Conservation (phyloP, 2,797 vertebrate genomes). For the Petrocephalus schoutedeni region DNA sequence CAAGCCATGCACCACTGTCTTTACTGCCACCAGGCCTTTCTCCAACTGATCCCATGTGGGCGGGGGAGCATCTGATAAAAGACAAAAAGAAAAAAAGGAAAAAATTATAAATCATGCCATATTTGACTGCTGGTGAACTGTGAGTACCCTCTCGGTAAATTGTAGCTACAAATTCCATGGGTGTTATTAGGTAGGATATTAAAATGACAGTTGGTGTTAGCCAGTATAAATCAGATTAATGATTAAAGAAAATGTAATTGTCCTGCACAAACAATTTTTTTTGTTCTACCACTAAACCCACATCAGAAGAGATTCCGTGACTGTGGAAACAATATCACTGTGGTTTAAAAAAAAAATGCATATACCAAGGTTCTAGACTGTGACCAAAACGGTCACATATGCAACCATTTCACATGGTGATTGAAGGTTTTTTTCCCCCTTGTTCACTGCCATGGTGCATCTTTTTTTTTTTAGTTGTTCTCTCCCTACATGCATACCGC, state of each 20-base stretch:
- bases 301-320: not conserved
- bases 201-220: not conserved
- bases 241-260: not conserved
- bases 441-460: not conserved
- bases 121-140: not conserved
- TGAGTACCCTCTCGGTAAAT: not conserved
- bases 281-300: not conserved
- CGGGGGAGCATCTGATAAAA: constrained; percentile 81
- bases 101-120: not conserved
- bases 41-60: constrained; percentile 97
- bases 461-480: not conserved
- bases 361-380: not conserved
- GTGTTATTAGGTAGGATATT: not conserved
- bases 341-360: not conserved
- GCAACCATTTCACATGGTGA: not conserved
- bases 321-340: not conserved
- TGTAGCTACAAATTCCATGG: not conserved
- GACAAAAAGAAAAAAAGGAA: not conserved
- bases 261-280: not conserved
- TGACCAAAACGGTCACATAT: not conserved
- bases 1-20: constrained; percentile 92
- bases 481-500: not conserved
- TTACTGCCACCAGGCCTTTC: constrained; percentile 91
- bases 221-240: not conserved
- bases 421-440: not conserved